Evolutionary conservation across 2,888 invertebrate genomes (phyloP).

Genomic region (Acleris literana): DNA sequence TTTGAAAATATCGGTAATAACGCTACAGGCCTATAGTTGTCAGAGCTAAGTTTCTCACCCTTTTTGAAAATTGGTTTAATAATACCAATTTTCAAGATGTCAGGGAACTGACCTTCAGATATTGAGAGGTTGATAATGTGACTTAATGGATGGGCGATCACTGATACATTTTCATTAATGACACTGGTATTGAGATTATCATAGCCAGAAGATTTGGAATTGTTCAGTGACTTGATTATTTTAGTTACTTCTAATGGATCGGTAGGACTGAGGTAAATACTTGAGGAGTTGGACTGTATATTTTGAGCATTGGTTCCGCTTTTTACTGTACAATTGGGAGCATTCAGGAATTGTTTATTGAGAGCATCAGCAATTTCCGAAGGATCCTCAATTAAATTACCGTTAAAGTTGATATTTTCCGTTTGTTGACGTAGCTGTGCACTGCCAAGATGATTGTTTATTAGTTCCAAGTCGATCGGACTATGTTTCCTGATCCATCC

Average conservation of each 20-base stretch:
- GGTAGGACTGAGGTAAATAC: too few relatives aligned
- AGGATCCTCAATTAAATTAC: background rate
- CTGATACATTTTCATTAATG: background rate
- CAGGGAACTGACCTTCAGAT: background rate
- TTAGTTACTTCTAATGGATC: background rate
- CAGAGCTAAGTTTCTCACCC: background rate
- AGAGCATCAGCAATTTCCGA: background rate
- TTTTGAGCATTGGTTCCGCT: too few relatives aligned
- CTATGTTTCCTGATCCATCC: too few relatives aligned
- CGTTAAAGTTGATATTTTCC: too few relatives aligned
- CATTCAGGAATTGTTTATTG: background rate
- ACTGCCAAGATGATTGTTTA: too few relatives aligned
- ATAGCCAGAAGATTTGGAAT: background rate
- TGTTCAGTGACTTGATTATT: too few relatives aligned
- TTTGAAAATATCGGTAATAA: constrained; percentile 2
- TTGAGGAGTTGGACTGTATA: too few relatives aligned
- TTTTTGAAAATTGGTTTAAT: background rate
- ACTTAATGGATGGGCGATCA: too few relatives aligned
- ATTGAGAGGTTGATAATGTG: background rate
- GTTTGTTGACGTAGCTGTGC: too few relatives aligned
- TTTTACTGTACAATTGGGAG: too few relatives aligned
- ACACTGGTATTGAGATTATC: background rate
- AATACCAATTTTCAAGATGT: background rate
- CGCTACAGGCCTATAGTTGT: constrained; percentile 2
- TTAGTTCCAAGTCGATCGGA: too few relatives aligned